A percentile compares a stretch with the other conserved stretches of the same genome.
These are phyloP conservation scores for Choloepus hoffmanni DNA, from an alignment of 2,113 vertebrate genomes.

Conservation along the genomic window DNA sequence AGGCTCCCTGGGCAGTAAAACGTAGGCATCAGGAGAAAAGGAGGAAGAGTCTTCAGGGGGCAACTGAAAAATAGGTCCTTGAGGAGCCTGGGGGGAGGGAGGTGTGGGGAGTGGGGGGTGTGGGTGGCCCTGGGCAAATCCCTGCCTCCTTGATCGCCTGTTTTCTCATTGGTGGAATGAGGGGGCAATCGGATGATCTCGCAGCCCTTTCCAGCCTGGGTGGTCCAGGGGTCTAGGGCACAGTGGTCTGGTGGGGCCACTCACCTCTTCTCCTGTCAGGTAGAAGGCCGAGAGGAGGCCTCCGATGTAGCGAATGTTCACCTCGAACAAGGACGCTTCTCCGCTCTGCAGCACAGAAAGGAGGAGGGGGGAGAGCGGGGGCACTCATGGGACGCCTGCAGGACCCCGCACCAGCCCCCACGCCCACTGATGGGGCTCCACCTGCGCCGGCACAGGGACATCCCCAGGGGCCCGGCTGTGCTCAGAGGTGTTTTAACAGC, in stretches of 20 bases:
- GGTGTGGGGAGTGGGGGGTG: no score
- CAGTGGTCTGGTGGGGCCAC: not conserved
- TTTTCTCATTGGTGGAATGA: not conserved
- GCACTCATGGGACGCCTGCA: not conserved
- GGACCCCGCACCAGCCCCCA: not conserved
- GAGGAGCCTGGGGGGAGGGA: not conserved
- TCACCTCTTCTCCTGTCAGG: slow-evolving; percentile 76
- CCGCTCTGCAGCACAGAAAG: slow-evolving; percentile 90
- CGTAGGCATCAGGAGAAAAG: not conserved
- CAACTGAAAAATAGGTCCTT: not conserved
- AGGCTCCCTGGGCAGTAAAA: not conserved
- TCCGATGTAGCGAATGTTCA: slow-evolving; percentile 98
- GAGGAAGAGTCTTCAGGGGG: not conserved
- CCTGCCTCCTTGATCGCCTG: not conserved
- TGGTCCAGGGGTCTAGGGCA: not conserved
- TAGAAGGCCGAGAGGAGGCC: slow-evolving; percentile 89
- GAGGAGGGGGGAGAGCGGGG: not conserved
- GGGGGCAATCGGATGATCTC: not conserved
- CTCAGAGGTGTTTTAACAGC: not conserved
- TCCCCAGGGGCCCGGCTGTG: not conserved
- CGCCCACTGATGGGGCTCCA: not conserved
- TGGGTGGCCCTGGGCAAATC: not conserved
- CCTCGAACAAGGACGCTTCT: slow-evolving; percentile 98
- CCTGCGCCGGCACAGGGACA: not conserved
- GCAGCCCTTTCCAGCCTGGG: not conserved